These are phyloP conservation scores for Nothocercus julius DNA, from an alignment of 2,113 vertebrate genomes.

Conservation along the genomic window DNA sequence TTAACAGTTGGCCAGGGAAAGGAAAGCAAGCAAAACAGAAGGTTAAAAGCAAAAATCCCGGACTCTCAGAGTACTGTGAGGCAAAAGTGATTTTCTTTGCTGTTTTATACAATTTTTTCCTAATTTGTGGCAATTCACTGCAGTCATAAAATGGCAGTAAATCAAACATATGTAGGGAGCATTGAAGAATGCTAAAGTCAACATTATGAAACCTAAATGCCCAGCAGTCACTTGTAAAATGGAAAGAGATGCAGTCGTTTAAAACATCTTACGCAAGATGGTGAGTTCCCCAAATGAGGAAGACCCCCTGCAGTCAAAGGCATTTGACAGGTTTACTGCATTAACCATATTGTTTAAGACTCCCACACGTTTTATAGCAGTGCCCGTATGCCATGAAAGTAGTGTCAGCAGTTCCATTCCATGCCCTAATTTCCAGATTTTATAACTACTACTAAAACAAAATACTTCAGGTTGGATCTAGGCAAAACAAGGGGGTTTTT, in stretches of 20 bases:
- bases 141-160: conserved; percentile 13
- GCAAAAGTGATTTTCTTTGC: background rate
- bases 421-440: background rate
- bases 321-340: background rate
- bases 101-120: background rate
- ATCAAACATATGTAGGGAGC: background rate
- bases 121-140: background rate
- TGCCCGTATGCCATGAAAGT: background rate
- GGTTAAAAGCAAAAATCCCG: background rate
- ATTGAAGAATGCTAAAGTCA: background rate
- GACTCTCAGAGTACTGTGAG: background rate
- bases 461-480: background rate
- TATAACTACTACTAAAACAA: background rate
- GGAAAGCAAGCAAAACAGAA: background rate
- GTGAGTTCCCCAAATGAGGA: background rate
- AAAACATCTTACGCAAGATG: background rate
- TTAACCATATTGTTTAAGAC: background rate
- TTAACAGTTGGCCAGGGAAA: background rate
- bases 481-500: background rate
- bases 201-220: background rate
- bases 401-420: background rate
- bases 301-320: background rate
- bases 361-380: background rate
- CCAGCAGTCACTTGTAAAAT: background rate
- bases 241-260: background rate